Evolutionary conservation across 1,140 invertebrate species (phyloP).

Genomic region (Tribolium castaneum): DNA sequence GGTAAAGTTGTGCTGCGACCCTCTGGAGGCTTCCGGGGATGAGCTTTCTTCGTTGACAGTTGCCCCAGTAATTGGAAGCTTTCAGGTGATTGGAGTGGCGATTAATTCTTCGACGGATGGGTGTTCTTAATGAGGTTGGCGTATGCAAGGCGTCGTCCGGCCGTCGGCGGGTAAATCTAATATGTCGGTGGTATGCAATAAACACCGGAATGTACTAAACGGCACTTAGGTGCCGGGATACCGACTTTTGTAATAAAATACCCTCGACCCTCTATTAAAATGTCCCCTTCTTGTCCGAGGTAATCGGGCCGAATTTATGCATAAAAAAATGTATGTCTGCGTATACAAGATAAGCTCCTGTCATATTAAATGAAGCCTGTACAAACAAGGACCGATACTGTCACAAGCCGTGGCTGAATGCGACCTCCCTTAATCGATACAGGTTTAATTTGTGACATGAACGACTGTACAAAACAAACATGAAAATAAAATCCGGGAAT

Average conservation of each 20-base stretch:
- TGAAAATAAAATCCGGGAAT: conserved; percentile 22
- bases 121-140: conserved; percentile 39
- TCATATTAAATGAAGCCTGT: conserved; percentile 43
- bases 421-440: conserved; percentile 30
- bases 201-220: conserved; percentile 40
- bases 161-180: conserved; percentile 35
- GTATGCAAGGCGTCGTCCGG: conserved; percentile 44
- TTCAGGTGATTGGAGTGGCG: conserved; percentile 23
- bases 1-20: conserved; percentile 37
- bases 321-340: conserved; percentile 20
- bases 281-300: conserved; percentile 11
- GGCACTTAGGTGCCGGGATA: conserved; percentile 33
- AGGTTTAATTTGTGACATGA: conserved; percentile 34
- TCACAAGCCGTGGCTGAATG: not conserved
- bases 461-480: conserved; percentile 24
- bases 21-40: conserved; percentile 13
- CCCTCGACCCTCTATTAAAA: conserved; percentile 20
- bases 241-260: conserved; percentile 40
- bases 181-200: conserved; percentile 44
- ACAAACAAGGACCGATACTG: conserved; percentile 40
- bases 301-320: conserved; percentile 11
- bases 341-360: conserved; percentile 33
- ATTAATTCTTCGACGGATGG: conserved; percentile 9
- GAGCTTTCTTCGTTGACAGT: conserved; percentile 9
- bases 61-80: conserved; percentile 13